Evolutionary conservation across 2,113 vertebrate species (phyloP).

Genomic region (Clarias magur): DNA sequence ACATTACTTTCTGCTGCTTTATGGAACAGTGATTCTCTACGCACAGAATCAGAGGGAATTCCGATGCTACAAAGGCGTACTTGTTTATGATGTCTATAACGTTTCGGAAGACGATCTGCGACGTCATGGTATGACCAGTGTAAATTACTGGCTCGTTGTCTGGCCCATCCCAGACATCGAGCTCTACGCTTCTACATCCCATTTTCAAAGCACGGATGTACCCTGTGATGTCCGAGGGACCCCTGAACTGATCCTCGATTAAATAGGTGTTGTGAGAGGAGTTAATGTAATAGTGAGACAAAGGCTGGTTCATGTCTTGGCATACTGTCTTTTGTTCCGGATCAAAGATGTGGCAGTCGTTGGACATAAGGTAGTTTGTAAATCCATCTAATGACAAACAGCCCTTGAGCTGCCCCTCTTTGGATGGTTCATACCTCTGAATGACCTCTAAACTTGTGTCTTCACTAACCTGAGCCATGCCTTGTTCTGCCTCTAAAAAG

Average conservation of each 20-base stretch:
- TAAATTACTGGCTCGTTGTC: conserved; percentile 96
- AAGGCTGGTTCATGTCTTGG: conserved; percentile 95
- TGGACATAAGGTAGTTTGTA: conserved; percentile 94
- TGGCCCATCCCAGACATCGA: conserved; percentile 96
- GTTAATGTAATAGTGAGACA: conserved; percentile 98
- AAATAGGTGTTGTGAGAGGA: conserved; percentile 97
- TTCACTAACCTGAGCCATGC: conserved; percentile 93
- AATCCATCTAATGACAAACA: conserved; percentile 96
- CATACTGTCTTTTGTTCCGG: conserved; percentile 94
- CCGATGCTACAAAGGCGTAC: conserved; percentile 92
- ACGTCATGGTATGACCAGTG: conserved; percentile 96
- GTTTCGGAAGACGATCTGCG: conserved; percentile 92
- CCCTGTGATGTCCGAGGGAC: conserved; percentile 96
- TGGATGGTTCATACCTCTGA: conserved; percentile 90
- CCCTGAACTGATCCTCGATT: conserved; percentile 97
- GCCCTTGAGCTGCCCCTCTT: conserved; percentile 87
- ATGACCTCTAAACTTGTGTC: conserved; percentile 93
- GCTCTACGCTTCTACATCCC: conserved; percentile 93
- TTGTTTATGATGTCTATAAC: conserved; percentile 95
- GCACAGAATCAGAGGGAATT: conserved; percentile 91
- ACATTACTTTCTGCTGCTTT: conserved; percentile 96
- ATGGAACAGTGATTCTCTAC: conserved; percentile 97
- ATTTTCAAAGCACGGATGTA: conserved; percentile 97
- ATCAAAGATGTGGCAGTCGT: conserved; percentile 96
- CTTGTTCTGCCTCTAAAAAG: conserved; percentile 97